Conservation (phyloP, 2,888 invertebrate species). For the Epistrophella euchroma region DNA sequence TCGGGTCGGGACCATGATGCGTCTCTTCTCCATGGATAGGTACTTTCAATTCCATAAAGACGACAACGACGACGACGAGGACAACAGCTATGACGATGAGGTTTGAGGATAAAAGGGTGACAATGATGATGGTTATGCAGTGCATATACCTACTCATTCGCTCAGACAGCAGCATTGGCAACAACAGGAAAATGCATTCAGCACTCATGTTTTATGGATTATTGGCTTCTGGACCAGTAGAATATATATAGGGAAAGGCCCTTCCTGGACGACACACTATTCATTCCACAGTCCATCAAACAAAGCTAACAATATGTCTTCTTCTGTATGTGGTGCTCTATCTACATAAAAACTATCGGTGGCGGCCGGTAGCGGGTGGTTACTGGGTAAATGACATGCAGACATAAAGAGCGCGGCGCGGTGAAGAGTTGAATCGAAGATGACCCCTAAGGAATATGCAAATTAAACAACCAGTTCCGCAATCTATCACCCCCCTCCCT, state of each 20-base stretch:
- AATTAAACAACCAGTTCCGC: constrained; percentile 35
- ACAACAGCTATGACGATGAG: not conserved
- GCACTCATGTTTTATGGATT: constrained; percentile 73
- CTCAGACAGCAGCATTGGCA: constrained; percentile 52
- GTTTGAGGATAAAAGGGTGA: constrained; percentile 29
- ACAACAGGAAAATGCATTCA: constrained; percentile 67
- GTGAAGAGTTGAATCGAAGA: constrained; percentile 32
- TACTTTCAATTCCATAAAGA: constrained; percentile 48
- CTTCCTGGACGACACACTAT: constrained; percentile 32
- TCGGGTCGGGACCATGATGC: constrained; percentile 43
- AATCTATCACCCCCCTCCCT: not conserved
- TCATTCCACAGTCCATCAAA: constrained; percentile 59
- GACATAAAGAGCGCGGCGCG: constrained; percentile 12
- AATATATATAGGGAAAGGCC: constrained; percentile 11
- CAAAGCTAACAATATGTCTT: constrained; percentile 51
- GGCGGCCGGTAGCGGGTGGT: not conserved
- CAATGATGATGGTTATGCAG: constrained; percentile 24
- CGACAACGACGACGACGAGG: not conserved
- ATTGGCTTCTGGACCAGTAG: constrained; percentile 57
- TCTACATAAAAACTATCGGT: not conserved
- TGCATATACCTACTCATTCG: constrained; percentile 15
- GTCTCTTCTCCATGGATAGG: constrained; percentile 14
- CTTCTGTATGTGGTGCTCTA: not conserved
- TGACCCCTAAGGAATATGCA: constrained; percentile 64
- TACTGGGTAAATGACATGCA: not conserved